Conservation (phyloP, 2,888 invertebrate species). For the Mesorhabditis belari region DNA sequence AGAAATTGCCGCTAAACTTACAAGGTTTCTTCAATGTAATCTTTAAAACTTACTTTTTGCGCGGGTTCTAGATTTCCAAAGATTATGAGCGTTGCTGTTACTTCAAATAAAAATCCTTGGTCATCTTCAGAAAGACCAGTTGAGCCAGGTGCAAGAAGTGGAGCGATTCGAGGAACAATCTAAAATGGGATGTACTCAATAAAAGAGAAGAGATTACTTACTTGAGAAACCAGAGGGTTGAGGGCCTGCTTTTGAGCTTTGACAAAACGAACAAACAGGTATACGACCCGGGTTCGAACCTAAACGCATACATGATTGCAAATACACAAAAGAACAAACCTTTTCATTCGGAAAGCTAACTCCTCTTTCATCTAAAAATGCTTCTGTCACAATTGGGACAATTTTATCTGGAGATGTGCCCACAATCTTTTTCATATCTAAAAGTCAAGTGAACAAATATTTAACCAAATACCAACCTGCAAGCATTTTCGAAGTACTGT, state of each 20-base stretch:
- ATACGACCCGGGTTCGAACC: constrained; percentile 60
- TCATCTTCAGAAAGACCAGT: constrained; percentile 58
- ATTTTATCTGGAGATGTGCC: constrained; percentile 1
- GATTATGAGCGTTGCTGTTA: constrained; percentile 60
- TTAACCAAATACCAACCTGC: neutral
- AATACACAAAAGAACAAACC: neutral
- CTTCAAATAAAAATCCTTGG: constrained; percentile 62
- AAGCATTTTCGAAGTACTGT: constrained; percentile 16
- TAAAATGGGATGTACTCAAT: too few relatives aligned
- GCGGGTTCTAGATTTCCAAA: constrained; percentile 57
- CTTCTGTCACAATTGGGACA: constrained; percentile 20
- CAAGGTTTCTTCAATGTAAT: neutral
- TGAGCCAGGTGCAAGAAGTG: constrained; percentile 56
- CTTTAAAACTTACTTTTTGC: constrained; percentile 20
- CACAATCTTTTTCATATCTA: constrained; percentile 10
- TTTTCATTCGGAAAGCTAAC: neutral
- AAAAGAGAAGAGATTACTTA: neutral
- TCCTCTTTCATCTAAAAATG: constrained; percentile 22
- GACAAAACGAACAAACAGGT: constrained; percentile 61
- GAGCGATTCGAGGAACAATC: constrained; percentile 58
- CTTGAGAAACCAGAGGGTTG: constrained; percentile 26
- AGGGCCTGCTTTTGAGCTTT: constrained; percentile 58
- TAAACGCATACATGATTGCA: neutral
- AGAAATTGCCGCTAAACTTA: constrained; percentile 30
- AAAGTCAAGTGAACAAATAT: neutral